Conservation (phyloP, 2,113 vertebrate genomes). For the Cyprinodon tularosa region DNA sequence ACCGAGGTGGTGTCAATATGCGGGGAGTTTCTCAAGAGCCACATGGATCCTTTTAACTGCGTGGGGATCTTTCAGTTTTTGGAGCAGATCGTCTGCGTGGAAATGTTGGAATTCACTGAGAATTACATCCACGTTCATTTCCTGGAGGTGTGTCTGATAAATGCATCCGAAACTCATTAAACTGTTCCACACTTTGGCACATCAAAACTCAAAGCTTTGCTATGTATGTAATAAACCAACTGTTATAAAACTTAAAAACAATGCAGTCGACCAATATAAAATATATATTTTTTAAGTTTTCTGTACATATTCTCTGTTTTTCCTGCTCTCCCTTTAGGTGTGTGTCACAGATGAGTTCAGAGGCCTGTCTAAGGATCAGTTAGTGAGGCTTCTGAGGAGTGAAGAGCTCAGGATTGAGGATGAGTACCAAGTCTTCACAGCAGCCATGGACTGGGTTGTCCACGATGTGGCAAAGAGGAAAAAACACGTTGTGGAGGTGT, state of each 20-base stretch:
- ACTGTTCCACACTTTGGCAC: not conserved
- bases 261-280: not conserved
- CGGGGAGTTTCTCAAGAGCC: slow-evolving; percentile 92
- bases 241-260: too few relatives aligned
- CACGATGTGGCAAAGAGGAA: slow-evolving; percentile 89
- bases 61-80: slow-evolving; percentile 96
- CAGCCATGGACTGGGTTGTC: slow-evolving; percentile 94
- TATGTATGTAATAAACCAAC: not conserved
- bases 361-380: slow-evolving; percentile 89
- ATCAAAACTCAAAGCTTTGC: too few relatives aligned
- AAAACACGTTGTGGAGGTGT: slow-evolving; percentile 91
- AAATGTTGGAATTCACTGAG: slow-evolving; percentile 91
- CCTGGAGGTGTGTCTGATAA: slow-evolving; percentile 81
- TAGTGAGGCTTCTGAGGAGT: slow-evolving; percentile 89
- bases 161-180: too few relatives aligned
- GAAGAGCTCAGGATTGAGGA: slow-evolving; percentile 96
- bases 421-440: slow-evolving; percentile 94
- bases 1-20: slow-evolving; percentile 92
- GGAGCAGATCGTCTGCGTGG: slow-evolving; percentile 92
- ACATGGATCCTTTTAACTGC: slow-evolving; percentile 93
- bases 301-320: not conserved
- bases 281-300: not conserved
- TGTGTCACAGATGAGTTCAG: slow-evolving; percentile 88
- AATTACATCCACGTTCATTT: slow-evolving; percentile 95
- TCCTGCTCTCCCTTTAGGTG: slow-evolving; percentile 60